Evolutionary conservation across 92 coral and sea anemone genomes (phyloP), one percentile per base, ranked within the genome.

Genomic region (Zoanthus sociatus): DNA sequence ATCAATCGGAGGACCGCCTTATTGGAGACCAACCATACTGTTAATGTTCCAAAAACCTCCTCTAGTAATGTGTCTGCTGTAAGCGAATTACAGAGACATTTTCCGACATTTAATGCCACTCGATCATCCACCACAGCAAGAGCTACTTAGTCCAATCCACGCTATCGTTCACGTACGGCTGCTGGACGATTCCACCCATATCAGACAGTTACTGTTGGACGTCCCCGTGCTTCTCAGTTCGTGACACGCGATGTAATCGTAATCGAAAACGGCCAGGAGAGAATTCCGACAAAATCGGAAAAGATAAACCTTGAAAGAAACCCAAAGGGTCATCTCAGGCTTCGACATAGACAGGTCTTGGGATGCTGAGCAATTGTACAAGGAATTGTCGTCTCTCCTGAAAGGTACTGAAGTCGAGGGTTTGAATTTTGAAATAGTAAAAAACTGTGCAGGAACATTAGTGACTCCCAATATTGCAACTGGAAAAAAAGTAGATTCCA

Each of bases 191-290:
- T 50, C 7, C 55, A 50, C 55, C 55, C 53, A 11, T 7, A 11
- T 4, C 68, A 18, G 68, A 61, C 1, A 11, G 18, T 0, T 61
- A 60, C 6, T 61, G 26, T 61, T 11, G 68, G 18, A 61, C 68
- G 1, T 26, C 44, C 73, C 73, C 44, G 30, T 69, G 44, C 20
- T 30, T 69, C 73, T 45, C 73, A 69, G 73, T 69, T 69, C n/a
- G 15, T 71, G 46, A 71, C 75, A 71, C 75, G 50, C 17, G 75
- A 71, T 71, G 75, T 71, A 71, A 71, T 71, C 32, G 75, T 71
- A 71, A 71, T 71, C 47, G 30, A 71, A 11, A 50, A 50, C 1
- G 55, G 75, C 75, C 30, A 71, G 48, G 48, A 71, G 75, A 9
- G 47, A 50, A 50, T 3, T 50, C 7, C 55, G 55, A 50, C 55